Evolutionary conservation across 2,797 vertebrate genomes (phyloP).

Genomic region (Gallirallus australis): DNA sequence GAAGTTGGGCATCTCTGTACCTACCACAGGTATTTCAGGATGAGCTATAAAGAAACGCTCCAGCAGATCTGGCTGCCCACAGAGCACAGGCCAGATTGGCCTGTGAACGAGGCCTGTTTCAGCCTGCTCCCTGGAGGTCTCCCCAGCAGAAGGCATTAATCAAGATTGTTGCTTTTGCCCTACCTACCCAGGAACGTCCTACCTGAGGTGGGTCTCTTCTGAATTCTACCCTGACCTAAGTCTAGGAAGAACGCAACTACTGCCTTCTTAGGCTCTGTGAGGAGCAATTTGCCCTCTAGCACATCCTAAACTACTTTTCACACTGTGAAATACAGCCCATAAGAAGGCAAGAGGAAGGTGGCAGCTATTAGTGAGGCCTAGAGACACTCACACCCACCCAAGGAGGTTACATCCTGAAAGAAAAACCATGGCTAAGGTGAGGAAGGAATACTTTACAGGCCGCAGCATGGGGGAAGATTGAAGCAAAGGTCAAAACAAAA

Average conservation of each 20-base stretch:
- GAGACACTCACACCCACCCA: background rate
- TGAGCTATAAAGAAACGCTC: rapidly evolving
- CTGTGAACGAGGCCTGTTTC: background rate
- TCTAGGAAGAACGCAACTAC: background rate
- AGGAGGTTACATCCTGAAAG: background rate
- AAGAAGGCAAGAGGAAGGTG: background rate
- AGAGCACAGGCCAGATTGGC: background rate
- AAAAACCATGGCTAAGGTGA: background rate
- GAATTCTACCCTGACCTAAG: background rate
- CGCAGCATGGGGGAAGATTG: background rate
- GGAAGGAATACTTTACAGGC: background rate
- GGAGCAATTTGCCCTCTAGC: background rate
- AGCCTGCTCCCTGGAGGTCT: background rate
- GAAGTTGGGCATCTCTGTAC: background rate
- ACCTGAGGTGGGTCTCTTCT: background rate
- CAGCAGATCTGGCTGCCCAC: background rate
- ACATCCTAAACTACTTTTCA: background rate
- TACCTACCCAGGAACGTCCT: background rate
- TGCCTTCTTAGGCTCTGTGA: background rate
- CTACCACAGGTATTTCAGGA: background rate
- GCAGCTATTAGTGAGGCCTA: background rate
- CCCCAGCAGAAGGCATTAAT: background rate
- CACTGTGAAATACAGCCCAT: background rate
- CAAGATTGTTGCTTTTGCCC: background rate
- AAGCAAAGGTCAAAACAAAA: background rate